phyloP scores from a whole-genome alignment of 2,113 vertebrate genomes.

The Toxostoma redivivum region DNA sequence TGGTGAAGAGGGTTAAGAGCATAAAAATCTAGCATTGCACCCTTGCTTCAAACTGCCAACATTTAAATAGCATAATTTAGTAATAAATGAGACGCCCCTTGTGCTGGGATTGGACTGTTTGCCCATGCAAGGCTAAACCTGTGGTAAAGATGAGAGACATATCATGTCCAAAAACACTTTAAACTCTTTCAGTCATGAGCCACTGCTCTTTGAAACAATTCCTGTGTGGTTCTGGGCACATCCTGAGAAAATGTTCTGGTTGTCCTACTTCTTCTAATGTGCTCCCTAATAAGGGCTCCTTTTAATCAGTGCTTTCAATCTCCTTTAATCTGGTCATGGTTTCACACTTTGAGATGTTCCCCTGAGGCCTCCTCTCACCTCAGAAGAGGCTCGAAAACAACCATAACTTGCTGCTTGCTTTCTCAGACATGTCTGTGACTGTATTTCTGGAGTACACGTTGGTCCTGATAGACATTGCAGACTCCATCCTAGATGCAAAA shows the following conservation, averaged over 20 bases:
- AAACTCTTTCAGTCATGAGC: slow-evolving; percentile 46
- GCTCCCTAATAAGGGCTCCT: slow-evolving; percentile 33
- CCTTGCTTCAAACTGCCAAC: neutral
- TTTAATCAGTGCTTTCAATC: slow-evolving; percentile 42
- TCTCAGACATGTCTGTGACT: neutral
- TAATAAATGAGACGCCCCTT: neutral
- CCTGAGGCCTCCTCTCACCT: slow-evolving; percentile 33
- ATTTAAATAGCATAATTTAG: neutral
- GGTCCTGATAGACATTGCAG: neutral
- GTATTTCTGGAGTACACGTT: neutral
- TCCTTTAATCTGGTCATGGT: slow-evolving; percentile 50
- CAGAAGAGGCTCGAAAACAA: slow-evolving; percentile 41
- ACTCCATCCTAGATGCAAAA: neutral
- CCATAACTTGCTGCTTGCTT: slow-evolving; percentile 12
- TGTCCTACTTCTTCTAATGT: slow-evolving; percentile 57
- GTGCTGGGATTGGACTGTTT: neutral
- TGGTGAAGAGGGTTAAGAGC: neutral
- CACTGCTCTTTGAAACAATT: slow-evolving; percentile 4
- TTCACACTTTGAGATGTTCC: slow-evolving; percentile 45
- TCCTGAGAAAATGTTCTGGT: slow-evolving; percentile 43
- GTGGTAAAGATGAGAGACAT: slow-evolving; percentile 21
- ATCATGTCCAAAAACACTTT: neutral
- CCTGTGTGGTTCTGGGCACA: slow-evolving; percentile 8
- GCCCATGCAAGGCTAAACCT: neutral
- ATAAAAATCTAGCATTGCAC: neutral